Evolutionary conservation across 2,797 vertebrate genomes (phyloP), one percentile per base, ranked within the genome.

Genomic region (Diglossa cyanea): DNA sequence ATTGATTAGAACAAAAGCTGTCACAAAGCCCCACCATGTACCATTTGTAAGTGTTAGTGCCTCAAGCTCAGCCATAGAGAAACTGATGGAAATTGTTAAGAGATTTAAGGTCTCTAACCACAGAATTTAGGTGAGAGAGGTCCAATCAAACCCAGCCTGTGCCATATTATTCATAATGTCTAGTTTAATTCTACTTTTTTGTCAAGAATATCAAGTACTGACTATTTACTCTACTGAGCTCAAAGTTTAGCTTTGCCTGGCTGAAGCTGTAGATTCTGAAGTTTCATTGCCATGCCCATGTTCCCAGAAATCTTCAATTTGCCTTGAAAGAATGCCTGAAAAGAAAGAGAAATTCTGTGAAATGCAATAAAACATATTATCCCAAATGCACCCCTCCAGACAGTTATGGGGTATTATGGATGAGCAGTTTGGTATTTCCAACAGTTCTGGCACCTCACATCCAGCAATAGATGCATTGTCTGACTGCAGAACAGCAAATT

Each of bases 211-310:
- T 78, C 18, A 82, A 95, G 35, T 95, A 86, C 80, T 96, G 86
- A 93, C 70, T 94, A 70, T 94, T 93, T 53, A 71, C 65, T 71
- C 50, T 70, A 65, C 73, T 33, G 54, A 72, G 63, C 82, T 99
- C 98, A 99, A 97, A 99, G 98, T 96, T 99, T 99, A 92, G 99
- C 98, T 97, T 99, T 99, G 94, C 95, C 98, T 3, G 98, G 97
- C 71, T 98, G 96, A 70, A 99, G 94, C 90, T 99, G 99, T 71
- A 99, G 98, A 87, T 78, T 99, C 95, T 99, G 99, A 90, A 99
- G 98, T 97, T 99, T 99, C 99, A 99, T 98, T 67, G 99, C 99
- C 98, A 99, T 96, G 62, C 98, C 98, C 99, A 99, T 99, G 97
- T 99, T 99, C 57, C 99, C 99, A 72, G 98, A 91, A 83, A 99